These are phyloP conservation scores for Eupeodes latifasciatus DNA, from an alignment of 2,888 invertebrate genomes.

Conservation along the genomic window DNA sequence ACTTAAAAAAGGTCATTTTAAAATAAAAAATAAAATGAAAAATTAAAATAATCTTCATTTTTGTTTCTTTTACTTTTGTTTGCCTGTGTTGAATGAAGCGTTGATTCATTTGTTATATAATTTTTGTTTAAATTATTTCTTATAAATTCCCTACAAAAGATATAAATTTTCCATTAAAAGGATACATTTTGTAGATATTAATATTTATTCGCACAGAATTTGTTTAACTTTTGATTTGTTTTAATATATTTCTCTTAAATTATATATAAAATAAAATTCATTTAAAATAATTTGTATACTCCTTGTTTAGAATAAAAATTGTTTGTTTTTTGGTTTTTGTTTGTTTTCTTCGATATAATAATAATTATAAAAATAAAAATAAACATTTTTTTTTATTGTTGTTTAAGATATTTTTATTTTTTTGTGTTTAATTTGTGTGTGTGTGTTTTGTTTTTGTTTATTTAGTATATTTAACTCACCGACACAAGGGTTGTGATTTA, in stretches of 20 bases:
- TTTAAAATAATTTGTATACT: not conserved
- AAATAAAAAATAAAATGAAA: conserved; percentile 71
- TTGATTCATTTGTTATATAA: conserved; percentile 16
- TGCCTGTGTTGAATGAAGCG: conserved; percentile 70
- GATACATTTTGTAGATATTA: conserved; percentile 9
- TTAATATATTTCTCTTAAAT: conserved; percentile 11
- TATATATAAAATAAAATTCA: not conserved
- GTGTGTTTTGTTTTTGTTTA: conserved; percentile 25
- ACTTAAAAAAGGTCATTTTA: conserved; percentile 55
- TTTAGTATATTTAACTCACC: conserved; percentile 87
- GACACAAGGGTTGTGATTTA: conserved; percentile 97
- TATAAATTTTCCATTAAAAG: conserved; percentile 47
- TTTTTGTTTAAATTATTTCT: conserved; percentile 36
- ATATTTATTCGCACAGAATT: conserved; percentile 60
- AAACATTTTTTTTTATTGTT: conserved; percentile 11
- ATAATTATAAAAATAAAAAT: not conserved
- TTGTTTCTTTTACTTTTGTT: conserved; percentile 45
- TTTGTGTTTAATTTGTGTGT: conserved; percentile 28
- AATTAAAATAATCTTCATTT: conserved; percentile 12
- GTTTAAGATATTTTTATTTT: conserved; percentile 22
- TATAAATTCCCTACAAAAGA: conserved; percentile 63
- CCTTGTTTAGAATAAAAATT: not conserved
- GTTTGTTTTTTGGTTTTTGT: not conserved
- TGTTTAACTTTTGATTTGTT: conserved; percentile 16
- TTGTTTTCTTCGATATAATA: conserved; percentile 3